phyloP scores from a whole-genome alignment of 2,888 invertebrate genomes.

The Hirtodrosophila trivittata region DNA sequence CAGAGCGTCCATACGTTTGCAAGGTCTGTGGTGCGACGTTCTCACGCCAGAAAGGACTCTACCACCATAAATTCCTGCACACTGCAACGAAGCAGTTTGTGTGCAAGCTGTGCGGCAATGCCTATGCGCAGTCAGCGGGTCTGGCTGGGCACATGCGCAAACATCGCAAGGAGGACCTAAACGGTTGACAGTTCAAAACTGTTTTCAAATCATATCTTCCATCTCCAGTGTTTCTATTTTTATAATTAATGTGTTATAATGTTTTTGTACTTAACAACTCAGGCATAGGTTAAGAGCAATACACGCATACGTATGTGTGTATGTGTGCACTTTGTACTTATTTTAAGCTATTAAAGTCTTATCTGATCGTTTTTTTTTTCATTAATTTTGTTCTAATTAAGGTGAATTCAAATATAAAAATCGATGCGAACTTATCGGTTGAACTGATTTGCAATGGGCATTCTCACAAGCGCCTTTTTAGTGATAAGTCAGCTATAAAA shows the following conservation, averaged over 20 bases:
- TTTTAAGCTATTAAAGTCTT: constrained; percentile 26
- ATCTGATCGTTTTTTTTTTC: constrained; percentile 11
- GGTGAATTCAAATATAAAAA: constrained; percentile 2
- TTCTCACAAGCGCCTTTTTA: too few relatives aligned
- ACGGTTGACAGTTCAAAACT: constrained; percentile 17
- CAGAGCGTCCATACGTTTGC: constrained; percentile 74
- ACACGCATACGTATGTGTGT: not conserved
- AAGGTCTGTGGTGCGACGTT: constrained; percentile 75
- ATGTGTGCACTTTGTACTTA: constrained; percentile 11
- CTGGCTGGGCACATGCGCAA: constrained; percentile 82
- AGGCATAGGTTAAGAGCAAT: constrained; percentile 37
- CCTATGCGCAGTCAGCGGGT: constrained; percentile 81
- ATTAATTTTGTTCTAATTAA: not conserved
- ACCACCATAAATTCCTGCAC: constrained; percentile 79
- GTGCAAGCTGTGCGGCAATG: constrained; percentile 77
- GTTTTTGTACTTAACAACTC: constrained; percentile 41
- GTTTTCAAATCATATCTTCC: constrained; percentile 23
- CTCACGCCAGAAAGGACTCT: constrained; percentile 75
- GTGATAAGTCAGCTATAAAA: too few relatives aligned
- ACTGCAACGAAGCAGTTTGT: constrained; percentile 79
- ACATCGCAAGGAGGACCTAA: constrained; percentile 69
- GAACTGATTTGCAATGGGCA: not conserved
- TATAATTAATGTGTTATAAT: constrained; percentile 14
- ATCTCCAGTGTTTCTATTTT: constrained; percentile 11
- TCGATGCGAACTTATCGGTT: constrained; percentile 7